Percentiles rank a stretch among this genome's conserved stretches.
phyloP scores from a whole-genome alignment of 2,113 vertebrate genomes.

The Phalacrocorax pelagicus region DNA sequence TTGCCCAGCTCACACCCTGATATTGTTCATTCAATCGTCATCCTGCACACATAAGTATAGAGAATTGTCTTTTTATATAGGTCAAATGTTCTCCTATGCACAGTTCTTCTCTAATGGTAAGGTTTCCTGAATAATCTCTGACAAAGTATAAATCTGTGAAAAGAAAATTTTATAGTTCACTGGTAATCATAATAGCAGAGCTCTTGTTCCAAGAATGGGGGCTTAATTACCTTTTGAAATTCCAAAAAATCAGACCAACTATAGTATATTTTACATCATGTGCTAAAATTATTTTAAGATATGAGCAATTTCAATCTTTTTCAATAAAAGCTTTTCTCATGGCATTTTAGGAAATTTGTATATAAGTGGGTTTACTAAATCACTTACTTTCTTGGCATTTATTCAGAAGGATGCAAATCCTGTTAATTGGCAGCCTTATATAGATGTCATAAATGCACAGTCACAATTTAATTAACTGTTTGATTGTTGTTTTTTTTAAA shows the following conservation, averaged over 20 bases:
- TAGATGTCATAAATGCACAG: conserved; percentile 65
- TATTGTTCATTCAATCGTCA: neutral
- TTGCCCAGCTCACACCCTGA: neutral
- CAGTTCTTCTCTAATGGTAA: neutral
- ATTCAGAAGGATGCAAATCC: conserved; percentile 70
- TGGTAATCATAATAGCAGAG: conserved; percentile 63
- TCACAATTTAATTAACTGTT: conserved; percentile 61
- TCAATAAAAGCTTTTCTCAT: conserved; percentile 74
- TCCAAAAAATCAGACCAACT: conserved; percentile 71
- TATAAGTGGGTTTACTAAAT: conserved; percentile 74
- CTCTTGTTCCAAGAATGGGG: conserved; percentile 49
- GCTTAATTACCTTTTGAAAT: conserved; percentile 73
- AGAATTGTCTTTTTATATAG: neutral
- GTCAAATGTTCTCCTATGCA: neutral
- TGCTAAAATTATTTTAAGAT: conserved; percentile 74
- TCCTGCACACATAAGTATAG: neutral
- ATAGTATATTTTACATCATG: conserved; percentile 71
- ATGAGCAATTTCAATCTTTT: conserved; percentile 77
- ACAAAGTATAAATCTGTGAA: neutral
- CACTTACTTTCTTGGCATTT: conserved; percentile 71
- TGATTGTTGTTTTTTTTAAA: neutral
- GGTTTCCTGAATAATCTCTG: neutral
- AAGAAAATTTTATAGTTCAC: conserved; percentile 26
- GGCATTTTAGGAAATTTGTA: conserved; percentile 71
- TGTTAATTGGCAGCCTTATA: conserved; percentile 67